Evolutionary conservation across 2,797 vertebrate species (phyloP).

Genomic region (Chrosomus eos): DNA sequence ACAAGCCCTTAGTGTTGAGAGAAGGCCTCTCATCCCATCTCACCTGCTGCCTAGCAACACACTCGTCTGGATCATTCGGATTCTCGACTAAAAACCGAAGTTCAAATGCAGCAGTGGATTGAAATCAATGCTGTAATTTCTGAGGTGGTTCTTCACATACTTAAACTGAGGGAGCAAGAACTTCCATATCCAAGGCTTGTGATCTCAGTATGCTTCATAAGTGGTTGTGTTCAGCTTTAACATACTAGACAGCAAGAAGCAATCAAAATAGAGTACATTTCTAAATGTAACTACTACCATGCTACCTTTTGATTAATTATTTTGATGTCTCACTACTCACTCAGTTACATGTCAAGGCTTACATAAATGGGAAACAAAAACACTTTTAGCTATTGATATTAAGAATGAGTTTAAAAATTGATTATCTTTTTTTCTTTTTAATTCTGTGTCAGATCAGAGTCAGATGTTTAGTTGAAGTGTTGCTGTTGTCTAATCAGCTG

Average conservation of each 20-base stretch:
- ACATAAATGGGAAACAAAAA: not conserved
- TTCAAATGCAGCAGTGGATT: conserved; percentile 26
- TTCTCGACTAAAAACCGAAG: conserved; percentile 26
- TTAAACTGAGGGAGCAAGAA: not conserved
- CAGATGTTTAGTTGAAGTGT: conserved; percentile 15
- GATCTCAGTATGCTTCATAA: conserved; percentile 24
- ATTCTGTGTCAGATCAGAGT: not conserved
- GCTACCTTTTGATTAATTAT: not conserved
- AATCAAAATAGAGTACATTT: conserved; percentile 10
- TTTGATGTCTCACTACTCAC: not conserved
- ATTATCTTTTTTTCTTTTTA: not conserved
- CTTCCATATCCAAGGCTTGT: conserved; percentile 3
- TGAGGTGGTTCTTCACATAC: not conserved
- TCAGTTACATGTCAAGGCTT: conserved; percentile 19
- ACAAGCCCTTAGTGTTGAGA: conserved; percentile 51
- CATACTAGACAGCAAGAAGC: conserved; percentile 12
- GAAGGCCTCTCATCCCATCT: conserved; percentile 47
- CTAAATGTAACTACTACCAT: not conserved
- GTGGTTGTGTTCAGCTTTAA: conserved; percentile 19
- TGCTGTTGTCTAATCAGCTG: not conserved
- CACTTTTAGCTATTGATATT: not conserved
- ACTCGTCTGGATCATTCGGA: conserved; percentile 19
- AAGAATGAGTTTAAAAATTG: not conserved
- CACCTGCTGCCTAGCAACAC: conserved; percentile 65
- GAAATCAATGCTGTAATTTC: not conserved